These are phyloP conservation scores for Cremastinae sp. DNA, from an alignment of 2,888 invertebrate genomes.

Conservation along the genomic window DNA sequence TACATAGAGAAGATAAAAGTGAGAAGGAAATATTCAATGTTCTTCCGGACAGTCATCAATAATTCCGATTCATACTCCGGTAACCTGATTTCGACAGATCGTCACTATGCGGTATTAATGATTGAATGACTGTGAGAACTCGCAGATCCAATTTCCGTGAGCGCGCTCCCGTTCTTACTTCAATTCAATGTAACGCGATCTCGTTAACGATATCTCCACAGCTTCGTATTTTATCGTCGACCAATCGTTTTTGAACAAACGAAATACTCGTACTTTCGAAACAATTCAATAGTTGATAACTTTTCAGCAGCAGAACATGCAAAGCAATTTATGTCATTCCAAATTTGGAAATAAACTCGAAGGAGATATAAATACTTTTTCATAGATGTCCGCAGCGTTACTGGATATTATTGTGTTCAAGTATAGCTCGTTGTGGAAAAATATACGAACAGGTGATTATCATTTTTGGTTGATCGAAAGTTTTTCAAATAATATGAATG, in stretches of 20 bases:
- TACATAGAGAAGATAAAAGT: not conserved
- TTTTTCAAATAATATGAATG: too few relatives aligned
- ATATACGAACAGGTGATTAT: too few relatives aligned
- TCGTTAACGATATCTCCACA: not conserved
- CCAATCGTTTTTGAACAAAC: not conserved
- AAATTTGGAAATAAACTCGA: too few relatives aligned
- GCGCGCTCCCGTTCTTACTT: not conserved
- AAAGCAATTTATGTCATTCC: too few relatives aligned
- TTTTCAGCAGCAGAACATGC: too few relatives aligned
- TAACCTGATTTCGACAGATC: conserved; percentile 43
- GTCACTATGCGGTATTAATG: conserved; percentile 7
- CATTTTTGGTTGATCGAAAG: too few relatives aligned
- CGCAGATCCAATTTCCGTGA: conserved; percentile 25
- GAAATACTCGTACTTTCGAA: too few relatives aligned
- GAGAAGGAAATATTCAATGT: conserved; percentile 23
- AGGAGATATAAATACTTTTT: too few relatives aligned
- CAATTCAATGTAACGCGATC: conserved; percentile 32
- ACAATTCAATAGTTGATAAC: too few relatives aligned
- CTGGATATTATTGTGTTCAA: too few relatives aligned
- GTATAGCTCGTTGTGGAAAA: too few relatives aligned
- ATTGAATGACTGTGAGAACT: conserved; percentile 15
- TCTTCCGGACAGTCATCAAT: conserved; percentile 47
- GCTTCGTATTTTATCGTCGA: conserved; percentile 6
- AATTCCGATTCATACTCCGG: conserved; percentile 23
- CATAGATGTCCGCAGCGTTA: too few relatives aligned